Base-by-base conservation (phyloP, 2,888 invertebrate species). In the Fabriciana adippe region DNA sequence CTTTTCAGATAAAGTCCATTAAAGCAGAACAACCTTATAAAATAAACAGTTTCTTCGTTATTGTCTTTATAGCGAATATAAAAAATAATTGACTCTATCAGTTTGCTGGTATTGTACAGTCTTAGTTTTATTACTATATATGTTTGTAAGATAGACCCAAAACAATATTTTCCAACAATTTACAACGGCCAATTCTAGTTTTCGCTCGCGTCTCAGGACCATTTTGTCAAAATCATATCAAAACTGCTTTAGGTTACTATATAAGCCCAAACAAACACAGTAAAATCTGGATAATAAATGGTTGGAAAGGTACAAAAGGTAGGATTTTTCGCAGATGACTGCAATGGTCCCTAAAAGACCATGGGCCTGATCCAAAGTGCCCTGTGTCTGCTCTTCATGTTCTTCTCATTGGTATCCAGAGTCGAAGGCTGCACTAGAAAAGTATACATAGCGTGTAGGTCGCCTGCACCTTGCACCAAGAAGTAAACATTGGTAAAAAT, bases 391-490 rank as follows among this genome's bases (percentile, higher is more conserved):
- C 66, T 86, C 21, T 72, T 78, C 57, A 79, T 77, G 54, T 67
- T 87, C 45, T 72, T 85, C 31, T 72, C 80, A 3, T 68, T 86
- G 62, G 51, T 86, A 45, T 79, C 77, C n/a, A 64, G 81, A 26
- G 85, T 76, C 59, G 71, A 72, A 65, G 82, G 83, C 67, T 89
- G 87, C 74, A 87, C 87, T 3, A 86, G 72, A 72, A 89, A 88
- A 69, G 84, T 87, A 8, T 89, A 88, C 71, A 85, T 89, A 35
- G 85, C 87, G 69, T 89, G 89, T 79, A 81, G 87, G 70, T 68
- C 81, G 14, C 89, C 89, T 0, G 85, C 85, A 2, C 88, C 89
- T 72, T 89, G 88, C 71, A 81, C 75, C 70, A 87, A 89, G 79
- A 85, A 73, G 47, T 41, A 41, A 3, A 41, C 11, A 11, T 3